Conservation (phyloP, 2,888 invertebrate genomes). For the Atrina japonica region DNA sequence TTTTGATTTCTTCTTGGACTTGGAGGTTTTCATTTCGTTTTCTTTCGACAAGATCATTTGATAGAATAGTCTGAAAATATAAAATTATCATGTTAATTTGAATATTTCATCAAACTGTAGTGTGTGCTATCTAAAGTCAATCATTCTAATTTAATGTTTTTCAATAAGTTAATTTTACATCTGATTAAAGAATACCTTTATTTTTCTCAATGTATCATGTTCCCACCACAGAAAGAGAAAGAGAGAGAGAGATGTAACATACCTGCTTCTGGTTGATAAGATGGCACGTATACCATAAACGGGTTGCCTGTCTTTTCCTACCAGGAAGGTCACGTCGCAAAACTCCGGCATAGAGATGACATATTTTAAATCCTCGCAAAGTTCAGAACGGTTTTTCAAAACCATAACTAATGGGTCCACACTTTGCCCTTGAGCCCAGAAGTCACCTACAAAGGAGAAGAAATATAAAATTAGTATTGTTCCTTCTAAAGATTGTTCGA, state of each 20-base stretch:
- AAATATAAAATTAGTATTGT: neutral
- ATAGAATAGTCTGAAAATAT: constrained; percentile 28
- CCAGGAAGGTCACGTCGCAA: constrained; percentile 39
- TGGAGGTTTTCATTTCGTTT: constrained; percentile 7
- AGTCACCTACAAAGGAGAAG: constrained; percentile 18
- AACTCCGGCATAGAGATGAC: constrained; percentile 45
- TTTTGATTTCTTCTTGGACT: constrained; percentile 24
- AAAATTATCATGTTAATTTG: too few relatives aligned
- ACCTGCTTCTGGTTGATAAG: constrained; percentile 40
- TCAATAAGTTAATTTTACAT: too few relatives aligned
- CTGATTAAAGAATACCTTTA: too few relatives aligned
- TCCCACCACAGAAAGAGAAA: too few relatives aligned
- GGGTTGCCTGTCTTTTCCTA: constrained; percentile 28
- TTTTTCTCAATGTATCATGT: too few relatives aligned
- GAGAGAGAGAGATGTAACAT: neutral
- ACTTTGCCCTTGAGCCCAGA: constrained; percentile 18
- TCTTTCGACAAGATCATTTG: constrained; percentile 31
- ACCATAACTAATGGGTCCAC: constrained; percentile 30
- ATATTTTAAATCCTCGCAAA: constrained; percentile 43
- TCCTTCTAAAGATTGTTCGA: constrained; percentile 3
- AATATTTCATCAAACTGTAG: too few relatives aligned
- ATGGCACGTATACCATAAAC: constrained; percentile 41
- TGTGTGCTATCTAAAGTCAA: too few relatives aligned
- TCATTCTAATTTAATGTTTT: too few relatives aligned
- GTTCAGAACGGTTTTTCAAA: constrained; percentile 30